Evolutionary conservation across 2,888 invertebrate species (phyloP).

Genomic region (Cosmia trapezina): DNA sequence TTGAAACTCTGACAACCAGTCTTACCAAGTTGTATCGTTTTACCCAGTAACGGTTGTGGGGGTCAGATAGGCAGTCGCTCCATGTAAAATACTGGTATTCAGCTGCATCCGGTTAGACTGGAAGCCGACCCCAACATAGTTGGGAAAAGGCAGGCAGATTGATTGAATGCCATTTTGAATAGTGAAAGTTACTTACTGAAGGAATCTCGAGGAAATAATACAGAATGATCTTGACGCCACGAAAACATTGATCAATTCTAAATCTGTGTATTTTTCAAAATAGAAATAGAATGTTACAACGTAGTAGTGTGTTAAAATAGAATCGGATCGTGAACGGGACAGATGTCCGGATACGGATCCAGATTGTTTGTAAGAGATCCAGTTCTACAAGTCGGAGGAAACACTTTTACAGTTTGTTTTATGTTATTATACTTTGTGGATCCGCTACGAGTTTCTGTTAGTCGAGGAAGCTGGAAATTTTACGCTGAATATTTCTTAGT

Average conservation of each 20-base stretch:
- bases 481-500: background rate
- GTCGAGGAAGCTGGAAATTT: slow-evolving; percentile 2
- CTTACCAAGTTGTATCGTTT: too few species aligned
- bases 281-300: slow-evolving; percentile 36
- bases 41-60: too few species aligned
- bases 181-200: too few species aligned
- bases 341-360: slow-evolving; percentile 38
- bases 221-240: background rate
- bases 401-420: slow-evolving; percentile 43
- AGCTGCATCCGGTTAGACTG: too few species aligned
- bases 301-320: slow-evolving; percentile 39
- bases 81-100: too few species aligned
- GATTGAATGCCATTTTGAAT: too few species aligned
- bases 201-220: background rate
- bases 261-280: slow-evolving; percentile 2
- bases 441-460: slow-evolving; percentile 10
- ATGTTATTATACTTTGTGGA: slow-evolving; percentile 15
- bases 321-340: slow-evolving; percentile 21
- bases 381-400: slow-evolving; percentile 21
- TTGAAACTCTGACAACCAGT: too few species aligned
- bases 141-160: too few species aligned
- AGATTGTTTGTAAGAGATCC: slow-evolving; percentile 43
- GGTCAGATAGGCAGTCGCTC: too few species aligned
- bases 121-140: too few species aligned
- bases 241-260: background rate